Conservation (phyloP, 2,113 vertebrate species). For the Boulengeromyrus knoepffleri region DNA sequence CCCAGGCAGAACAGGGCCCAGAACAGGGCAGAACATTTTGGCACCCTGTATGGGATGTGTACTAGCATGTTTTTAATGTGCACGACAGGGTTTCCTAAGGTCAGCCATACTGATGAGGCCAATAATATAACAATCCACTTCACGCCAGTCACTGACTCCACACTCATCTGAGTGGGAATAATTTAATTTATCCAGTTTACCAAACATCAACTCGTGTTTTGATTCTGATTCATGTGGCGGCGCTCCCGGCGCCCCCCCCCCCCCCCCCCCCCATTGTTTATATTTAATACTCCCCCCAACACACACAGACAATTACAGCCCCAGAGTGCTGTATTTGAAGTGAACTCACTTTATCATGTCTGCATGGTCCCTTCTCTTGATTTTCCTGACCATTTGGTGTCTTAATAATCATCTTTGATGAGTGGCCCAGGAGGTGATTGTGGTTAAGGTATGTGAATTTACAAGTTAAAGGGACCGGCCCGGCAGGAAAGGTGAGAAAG, state of each 20-base stretch:
- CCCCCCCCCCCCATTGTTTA: background rate
- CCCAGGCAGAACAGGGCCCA: background rate
- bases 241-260: background rate
- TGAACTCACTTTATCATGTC: background rate
- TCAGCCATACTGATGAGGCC: background rate
- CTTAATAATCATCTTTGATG: background rate
- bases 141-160: conserved; percentile 1
- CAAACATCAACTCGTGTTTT: background rate
- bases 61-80: background rate
- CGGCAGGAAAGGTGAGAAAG: background rate
- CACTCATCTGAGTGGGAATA: background rate
- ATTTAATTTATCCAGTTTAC: conserved; percentile 12
- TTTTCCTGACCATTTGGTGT: background rate
- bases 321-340: background rate
- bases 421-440: background rate
- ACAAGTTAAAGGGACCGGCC: background rate
- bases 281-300: background rate
- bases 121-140: background rate
- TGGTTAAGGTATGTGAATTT: background rate
- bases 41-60: background rate
- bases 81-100: background rate
- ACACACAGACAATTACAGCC: background rate
- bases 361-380: background rate
- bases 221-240: background rate
- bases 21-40: no score